Percentiles rank a stretch among this genome's conserved stretches.
Evolutionary conservation across 2,888 invertebrate species (phyloP).

Genomic region (Standfussiana lucernea): DNA sequence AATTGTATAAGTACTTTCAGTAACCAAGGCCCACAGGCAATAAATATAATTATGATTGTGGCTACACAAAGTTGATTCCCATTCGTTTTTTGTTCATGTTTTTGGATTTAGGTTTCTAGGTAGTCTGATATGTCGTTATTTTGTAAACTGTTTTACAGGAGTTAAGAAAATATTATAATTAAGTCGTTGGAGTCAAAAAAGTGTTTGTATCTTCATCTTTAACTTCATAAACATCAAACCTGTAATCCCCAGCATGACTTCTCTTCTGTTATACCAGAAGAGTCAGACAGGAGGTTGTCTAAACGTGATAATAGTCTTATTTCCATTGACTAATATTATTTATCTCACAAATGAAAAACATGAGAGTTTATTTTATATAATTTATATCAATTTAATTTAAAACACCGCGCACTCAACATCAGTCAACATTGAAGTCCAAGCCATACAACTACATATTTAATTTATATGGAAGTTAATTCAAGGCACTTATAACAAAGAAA

Average conservation of each 20-base stretch:
- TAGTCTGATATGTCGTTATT: background rate
- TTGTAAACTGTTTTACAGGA: background rate
- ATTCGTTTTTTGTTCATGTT: background rate
- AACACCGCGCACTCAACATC: background rate
- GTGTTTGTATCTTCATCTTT: too few species aligned
- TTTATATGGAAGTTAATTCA: constrained; percentile 53
- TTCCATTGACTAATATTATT: background rate
- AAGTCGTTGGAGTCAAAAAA: background rate
- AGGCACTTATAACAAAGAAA: constrained; percentile 68
- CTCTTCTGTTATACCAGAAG: background rate
- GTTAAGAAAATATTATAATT: background rate
- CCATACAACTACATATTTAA: constrained; percentile 41
- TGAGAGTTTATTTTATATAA: too few species aligned
- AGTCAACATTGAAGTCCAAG: background rate
- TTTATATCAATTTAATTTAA: background rate
- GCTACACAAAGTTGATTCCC: background rate
- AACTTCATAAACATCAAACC: too few species aligned
- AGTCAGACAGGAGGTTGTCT: background rate
- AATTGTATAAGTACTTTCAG: constrained; percentile 27
- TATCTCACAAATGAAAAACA: background rate
- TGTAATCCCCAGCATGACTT: too few species aligned
- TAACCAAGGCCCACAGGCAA: background rate
- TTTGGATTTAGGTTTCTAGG: background rate
- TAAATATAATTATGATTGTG: constrained; percentile 23
- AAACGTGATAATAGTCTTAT: background rate